Conservation (phyloP, 2,888 invertebrate genomes). For the Bellardia bayeri region DNA sequence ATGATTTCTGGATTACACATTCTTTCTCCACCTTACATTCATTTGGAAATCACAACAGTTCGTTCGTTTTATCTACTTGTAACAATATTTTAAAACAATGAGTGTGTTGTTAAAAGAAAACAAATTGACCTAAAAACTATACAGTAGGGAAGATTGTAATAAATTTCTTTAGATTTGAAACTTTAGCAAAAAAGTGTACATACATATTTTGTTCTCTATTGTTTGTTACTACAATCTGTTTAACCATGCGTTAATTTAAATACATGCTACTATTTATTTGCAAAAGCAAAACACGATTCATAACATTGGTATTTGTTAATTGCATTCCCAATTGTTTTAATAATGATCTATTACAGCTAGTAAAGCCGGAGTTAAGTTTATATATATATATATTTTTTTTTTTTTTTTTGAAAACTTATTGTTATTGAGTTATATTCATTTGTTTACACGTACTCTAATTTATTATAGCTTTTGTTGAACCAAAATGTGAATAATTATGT, state of each 20-base stretch:
- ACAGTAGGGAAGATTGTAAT: not conserved
- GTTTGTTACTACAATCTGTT: not conserved
- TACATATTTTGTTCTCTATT: slow-evolving; percentile 20
- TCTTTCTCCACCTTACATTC: not conserved
- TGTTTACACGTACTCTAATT: not conserved
- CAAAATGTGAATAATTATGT: not conserved
- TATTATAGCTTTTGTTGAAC: slow-evolving; percentile 7
- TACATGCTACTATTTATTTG: slow-evolving; percentile 8
- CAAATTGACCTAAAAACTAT: not conserved
- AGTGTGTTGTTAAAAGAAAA: not conserved
- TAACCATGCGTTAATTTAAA: slow-evolving; percentile 29
- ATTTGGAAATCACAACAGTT: not conserved
- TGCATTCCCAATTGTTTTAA: slow-evolving; percentile 34
- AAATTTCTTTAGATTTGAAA: not conserved
- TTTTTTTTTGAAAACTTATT: slow-evolving; percentile 10
- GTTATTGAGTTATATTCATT: slow-evolving; percentile 19
- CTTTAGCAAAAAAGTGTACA: not conserved
- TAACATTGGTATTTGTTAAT: slow-evolving; percentile 56
- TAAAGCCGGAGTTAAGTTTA: slow-evolving; percentile 28
- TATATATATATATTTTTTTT: not conserved
- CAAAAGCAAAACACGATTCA: slow-evolving; percentile 43
- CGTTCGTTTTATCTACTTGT: not conserved
- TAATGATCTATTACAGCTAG: slow-evolving; percentile 13
- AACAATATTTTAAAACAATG: not conserved
- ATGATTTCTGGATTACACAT: not conserved